A percentile compares a stretch with the other conserved stretches of the same genome.
Evolutionary conservation across 2,888 invertebrate species (phyloP).

Genomic region (Timema podura): DNA sequence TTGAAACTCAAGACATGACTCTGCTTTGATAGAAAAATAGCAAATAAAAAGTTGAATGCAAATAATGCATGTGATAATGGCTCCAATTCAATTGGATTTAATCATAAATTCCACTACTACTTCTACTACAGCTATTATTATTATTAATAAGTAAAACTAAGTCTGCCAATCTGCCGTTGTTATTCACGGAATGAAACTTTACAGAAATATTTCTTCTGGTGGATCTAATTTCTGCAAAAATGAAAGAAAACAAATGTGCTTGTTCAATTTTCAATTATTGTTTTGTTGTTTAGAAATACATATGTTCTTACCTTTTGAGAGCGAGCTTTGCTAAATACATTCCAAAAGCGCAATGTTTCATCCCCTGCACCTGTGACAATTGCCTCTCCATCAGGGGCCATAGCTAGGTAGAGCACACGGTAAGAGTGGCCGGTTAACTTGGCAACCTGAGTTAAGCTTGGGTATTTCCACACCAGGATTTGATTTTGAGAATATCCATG

Average conservation of each 20-base stretch:
- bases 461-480: conserved; percentile 98
- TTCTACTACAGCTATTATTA: not conserved
- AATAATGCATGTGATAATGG: no score
- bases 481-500: conserved; percentile 99
- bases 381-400: conserved; percentile 97
- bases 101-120: no score
- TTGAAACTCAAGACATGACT: no score
- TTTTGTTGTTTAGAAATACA: not conserved
- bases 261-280: not conserved
- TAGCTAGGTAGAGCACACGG: conserved; percentile 89
- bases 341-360: conserved; percentile 97
- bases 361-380: conserved; percentile 99
- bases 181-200: not conserved
- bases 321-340: conserved; percentile 96
- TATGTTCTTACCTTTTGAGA: conserved; percentile 62
- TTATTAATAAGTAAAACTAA: not conserved
- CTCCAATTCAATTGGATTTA: no score
- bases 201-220: no score
- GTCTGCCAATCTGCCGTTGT: not conserved
- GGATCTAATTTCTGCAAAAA: no score
- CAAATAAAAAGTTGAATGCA: no score
- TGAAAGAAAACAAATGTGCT: not conserved
- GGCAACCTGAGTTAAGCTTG: conserved; percentile 92
- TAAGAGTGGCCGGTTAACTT: conserved; percentile 96
- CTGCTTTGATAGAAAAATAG: no score